Conservation (phyloP, 2,888 invertebrate genomes). For the Dioctria linearis region DNA sequence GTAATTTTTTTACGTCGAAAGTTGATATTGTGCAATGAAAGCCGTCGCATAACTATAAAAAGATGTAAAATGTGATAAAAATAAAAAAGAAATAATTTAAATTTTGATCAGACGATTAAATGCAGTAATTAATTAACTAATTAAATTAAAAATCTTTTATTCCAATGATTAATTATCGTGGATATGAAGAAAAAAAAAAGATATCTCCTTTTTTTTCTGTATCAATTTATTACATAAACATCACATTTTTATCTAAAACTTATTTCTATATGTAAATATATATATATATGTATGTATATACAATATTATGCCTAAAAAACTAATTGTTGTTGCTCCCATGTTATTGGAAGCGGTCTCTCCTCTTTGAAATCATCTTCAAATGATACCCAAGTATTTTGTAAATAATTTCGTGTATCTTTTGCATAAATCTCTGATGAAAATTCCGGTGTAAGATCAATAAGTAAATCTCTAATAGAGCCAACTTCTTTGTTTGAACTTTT, state of each 20-base stretch:
- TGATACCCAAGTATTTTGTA: constrained; percentile 65
- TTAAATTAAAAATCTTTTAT: too few species aligned
- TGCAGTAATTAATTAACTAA: neutral
- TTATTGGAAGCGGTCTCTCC: constrained; percentile 3
- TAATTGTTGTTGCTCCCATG: constrained; percentile 50
- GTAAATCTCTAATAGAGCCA: constrained; percentile 57
- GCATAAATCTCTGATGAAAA: constrained; percentile 54
- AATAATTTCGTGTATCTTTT: constrained; percentile 62
- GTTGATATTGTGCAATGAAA: too few species aligned
- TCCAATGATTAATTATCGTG: too few species aligned
- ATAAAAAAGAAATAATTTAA: too few species aligned
- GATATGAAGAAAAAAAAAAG: neutral
- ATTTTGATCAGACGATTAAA: neutral
- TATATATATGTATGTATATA: neutral
- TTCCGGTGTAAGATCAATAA: constrained; percentile 64
- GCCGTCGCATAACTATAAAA: too few species aligned
- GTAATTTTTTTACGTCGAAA: too few species aligned
- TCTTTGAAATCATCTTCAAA: constrained; percentile 63
- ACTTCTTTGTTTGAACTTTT: neutral
- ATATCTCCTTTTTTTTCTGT: neutral
- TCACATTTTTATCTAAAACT: constrained; percentile 4
- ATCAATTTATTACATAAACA: neutral
- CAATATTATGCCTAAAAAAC: constrained; percentile 25
- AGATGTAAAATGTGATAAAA: too few species aligned
- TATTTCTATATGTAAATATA: neutral